Conservation (phyloP, 37 sponge, comb jelly and placozoan species). For the Halisarca cf. caerulea region DNA sequence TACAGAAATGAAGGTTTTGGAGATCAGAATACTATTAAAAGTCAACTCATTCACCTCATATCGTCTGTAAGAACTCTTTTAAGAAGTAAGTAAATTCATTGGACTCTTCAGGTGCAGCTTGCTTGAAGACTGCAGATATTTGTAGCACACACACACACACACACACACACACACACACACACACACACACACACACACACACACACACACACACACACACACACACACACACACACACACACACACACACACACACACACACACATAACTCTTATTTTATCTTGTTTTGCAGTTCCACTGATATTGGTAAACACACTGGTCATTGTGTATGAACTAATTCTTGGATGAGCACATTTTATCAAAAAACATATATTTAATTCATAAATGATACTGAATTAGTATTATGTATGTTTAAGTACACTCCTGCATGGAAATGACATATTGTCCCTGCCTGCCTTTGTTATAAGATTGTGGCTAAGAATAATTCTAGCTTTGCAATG, state of each 20-base stretch:
- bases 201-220: constrained; percentile 21
- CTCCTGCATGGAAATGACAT: too few species aligned
- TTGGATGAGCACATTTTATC: constrained; percentile 50
- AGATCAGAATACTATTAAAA: constrained; percentile 56
- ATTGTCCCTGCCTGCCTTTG: too few species aligned
- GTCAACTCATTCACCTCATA: constrained; percentile 62
- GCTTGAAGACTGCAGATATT: too few species aligned
- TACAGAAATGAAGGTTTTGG: constrained; percentile 82
- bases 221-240: not conserved
- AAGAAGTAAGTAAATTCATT: constrained; percentile 47
- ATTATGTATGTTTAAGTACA: too few species aligned
- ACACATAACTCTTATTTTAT: constrained; percentile 11
- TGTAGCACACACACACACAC: too few species aligned
- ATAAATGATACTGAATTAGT: not conserved
- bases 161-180: not conserved
- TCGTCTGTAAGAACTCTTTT: constrained; percentile 81
- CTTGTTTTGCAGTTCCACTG: constrained; percentile 71
- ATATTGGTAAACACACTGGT: constrained; percentile 67
- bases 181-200: too few species aligned
- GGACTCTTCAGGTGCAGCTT: not conserved
- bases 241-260: not conserved
- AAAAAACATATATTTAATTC: not conserved
- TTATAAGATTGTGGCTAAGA: too few species aligned
- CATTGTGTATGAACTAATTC: constrained; percentile 76
- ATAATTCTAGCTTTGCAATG: too few species aligned